A percentile compares a stretch with the other conserved stretches of the same genome.
These are phyloP conservation scores for Agrenia bidenticulata DNA, from an alignment of 2,888 invertebrate species.

Conservation along the genomic window DNA sequence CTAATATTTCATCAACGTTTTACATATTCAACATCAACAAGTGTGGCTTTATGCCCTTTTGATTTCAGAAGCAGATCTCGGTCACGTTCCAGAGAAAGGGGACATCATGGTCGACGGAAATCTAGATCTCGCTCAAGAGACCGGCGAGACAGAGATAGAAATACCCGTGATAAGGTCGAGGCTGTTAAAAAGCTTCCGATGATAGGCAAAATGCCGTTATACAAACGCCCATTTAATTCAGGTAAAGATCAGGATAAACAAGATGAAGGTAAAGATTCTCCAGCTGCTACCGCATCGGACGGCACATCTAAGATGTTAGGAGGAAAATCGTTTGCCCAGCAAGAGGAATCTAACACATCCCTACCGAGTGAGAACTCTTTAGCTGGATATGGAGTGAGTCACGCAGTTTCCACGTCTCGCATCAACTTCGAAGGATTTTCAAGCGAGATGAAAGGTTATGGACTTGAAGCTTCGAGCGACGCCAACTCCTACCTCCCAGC, in stretches of 20 bases:
- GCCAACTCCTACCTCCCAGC: not conserved
- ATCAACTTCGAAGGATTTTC: not conserved
- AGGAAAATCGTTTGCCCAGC: not conserved
- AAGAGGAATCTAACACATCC: constrained; percentile 5
- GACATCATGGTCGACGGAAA: constrained; percentile 38
- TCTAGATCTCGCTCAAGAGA: constrained; percentile 45
- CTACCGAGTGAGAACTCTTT: not conserved
- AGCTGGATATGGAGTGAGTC: not conserved
- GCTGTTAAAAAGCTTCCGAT: constrained; percentile 49
- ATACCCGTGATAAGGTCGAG: constrained; percentile 24
- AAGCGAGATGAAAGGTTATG: not conserved
- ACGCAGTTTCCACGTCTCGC: not conserved
- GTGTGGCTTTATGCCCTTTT: too few species aligned
- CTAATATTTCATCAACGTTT: not conserved
- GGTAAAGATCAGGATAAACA: constrained; percentile 23
- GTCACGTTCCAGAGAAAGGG: constrained; percentile 36
- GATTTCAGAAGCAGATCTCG: constrained; percentile 32
- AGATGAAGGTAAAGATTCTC: constrained; percentile 21
- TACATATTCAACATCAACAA: too few species aligned
- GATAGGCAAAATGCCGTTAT: constrained; percentile 53
- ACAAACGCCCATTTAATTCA: constrained; percentile 43
- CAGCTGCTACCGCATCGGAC: constrained; percentile 23
- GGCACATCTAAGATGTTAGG: constrained; percentile 16
- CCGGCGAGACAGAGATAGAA: constrained; percentile 29
- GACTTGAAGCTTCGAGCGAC: not conserved